These are phyloP conservation scores for Elysia crispata DNA, from an alignment of 2,888 invertebrate species.

Conservation along the genomic window DNA sequence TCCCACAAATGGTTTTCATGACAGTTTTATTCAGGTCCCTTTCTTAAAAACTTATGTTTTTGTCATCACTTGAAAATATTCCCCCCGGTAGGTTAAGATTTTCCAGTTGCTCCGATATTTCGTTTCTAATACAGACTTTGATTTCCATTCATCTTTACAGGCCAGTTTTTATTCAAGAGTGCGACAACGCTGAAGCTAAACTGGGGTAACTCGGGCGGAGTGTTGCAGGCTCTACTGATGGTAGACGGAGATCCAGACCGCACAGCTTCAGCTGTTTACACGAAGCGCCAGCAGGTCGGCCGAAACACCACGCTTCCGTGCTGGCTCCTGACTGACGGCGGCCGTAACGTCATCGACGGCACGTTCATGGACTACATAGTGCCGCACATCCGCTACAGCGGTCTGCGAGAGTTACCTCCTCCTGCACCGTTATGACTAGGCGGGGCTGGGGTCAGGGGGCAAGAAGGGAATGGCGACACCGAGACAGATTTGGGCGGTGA, in stretches of 20 bases:
- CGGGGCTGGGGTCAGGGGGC: not conserved
- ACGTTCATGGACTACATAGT: slow-evolving; percentile 63
- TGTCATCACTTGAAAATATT: too few species aligned
- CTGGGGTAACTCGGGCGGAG: slow-evolving; percentile 34
- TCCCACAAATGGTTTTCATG: too few species aligned
- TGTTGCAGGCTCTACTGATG: slow-evolving; percentile 46
- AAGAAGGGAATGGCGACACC: not conserved
- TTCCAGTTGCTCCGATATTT: too few species aligned
- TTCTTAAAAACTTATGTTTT: too few species aligned
- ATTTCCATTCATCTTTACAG: slow-evolving; percentile 36
- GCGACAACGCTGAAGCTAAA: slow-evolving; percentile 32
- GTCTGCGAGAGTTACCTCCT: slow-evolving; percentile 46
- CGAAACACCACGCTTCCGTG: slow-evolving; percentile 61
- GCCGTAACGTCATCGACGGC: slow-evolving; percentile 63
- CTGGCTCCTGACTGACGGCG: slow-evolving; percentile 67
- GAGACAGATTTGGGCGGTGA: not conserved
- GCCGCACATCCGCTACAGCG: slow-evolving; percentile 43
- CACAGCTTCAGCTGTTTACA: slow-evolving; percentile 59
- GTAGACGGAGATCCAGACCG: slow-evolving; percentile 44
- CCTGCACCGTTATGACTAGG: slow-evolving; percentile 45
- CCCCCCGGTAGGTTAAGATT: too few species aligned
- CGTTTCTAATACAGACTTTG: not conserved
- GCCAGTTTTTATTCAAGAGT: slow-evolving; percentile 55
- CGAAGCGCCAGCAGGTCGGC: slow-evolving; percentile 62
- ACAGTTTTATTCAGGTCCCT: too few species aligned